Percentiles rank a stretch among this genome's conserved stretches.
Evolutionary conservation across 2,113 vertebrate genomes (phyloP).

Genomic region (Cisticola juncidis): DNA sequence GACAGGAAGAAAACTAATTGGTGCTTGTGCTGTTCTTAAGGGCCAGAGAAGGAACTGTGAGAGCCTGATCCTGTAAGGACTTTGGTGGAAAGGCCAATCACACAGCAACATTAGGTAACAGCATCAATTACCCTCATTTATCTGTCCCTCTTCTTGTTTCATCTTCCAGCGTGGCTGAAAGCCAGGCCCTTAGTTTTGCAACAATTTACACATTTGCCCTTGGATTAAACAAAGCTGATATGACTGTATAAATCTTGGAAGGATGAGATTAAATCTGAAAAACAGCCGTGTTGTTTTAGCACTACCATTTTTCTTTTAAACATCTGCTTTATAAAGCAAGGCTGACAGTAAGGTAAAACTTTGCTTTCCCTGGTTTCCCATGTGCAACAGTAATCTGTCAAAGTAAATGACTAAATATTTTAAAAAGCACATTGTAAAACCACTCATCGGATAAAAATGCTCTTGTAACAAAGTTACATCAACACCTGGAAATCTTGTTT

Average conservation of each 20-base stretch:
- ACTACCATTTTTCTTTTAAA: neutral
- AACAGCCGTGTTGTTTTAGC: neutral
- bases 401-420: neutral
- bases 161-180: neutral
- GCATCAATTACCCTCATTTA: neutral
- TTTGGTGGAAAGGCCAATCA: neutral
- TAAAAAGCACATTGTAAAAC: neutral
- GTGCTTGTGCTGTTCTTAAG: neutral
- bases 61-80: neutral
- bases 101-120: neutral
- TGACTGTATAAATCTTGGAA: neutral
- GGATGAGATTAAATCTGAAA: neutral
- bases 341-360: neutral
- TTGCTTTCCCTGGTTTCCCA: neutral
- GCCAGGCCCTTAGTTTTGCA: neutral
- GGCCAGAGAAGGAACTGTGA: neutral
- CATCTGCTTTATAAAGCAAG: neutral
- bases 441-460: neutral
- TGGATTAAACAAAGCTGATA: neutral
- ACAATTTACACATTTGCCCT: neutral
- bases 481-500: neutral
- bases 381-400: neutral
- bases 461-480: neutral
- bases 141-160: neutral
- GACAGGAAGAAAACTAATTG: slow-evolving; percentile 6